Evolutionary conservation across 2,888 invertebrate species (phyloP).

Genomic region (Automeris io): DNA sequence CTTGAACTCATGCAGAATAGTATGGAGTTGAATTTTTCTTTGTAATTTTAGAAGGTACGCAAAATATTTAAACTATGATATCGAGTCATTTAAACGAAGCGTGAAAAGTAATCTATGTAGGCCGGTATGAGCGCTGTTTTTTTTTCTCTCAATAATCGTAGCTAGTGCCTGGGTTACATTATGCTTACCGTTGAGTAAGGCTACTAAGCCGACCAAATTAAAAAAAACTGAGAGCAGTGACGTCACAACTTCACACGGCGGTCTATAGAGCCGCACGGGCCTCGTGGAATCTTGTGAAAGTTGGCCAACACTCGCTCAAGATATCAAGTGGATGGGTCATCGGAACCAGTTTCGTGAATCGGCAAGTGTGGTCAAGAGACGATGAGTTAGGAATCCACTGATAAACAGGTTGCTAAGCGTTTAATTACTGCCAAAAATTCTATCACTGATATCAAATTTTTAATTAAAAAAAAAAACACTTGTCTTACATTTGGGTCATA

Average conservation of each 20-base stretch:
- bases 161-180: no score
- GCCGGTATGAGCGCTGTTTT: no score
- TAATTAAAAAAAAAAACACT: no score
- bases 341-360: constrained; percentile 35
- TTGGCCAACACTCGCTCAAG: constrained; percentile 59
- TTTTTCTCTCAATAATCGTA: no score
- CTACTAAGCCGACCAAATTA: constrained; percentile 2
- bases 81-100: no score
- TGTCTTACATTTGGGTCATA: no score
- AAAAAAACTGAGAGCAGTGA: background rate
- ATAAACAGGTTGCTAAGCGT: constrained; percentile 20
- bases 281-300: constrained; percentile 72
- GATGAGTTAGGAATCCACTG: constrained; percentile 31
- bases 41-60: no score
- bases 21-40: no score
- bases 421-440: constrained; percentile 17
- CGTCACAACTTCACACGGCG: constrained; percentile 43
- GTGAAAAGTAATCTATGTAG: no score
- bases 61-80: no score
- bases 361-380: constrained; percentile 24
- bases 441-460: background rate
- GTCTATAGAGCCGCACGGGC: constrained; percentile 23
- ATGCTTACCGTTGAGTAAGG: background rate
- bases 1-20: no score
- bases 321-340: constrained; percentile 57